Percentiles rank a stretch among this genome's conserved stretches.
These are phyloP conservation scores for Heliangelus exortis DNA, from an alignment of 2,797 vertebrate genomes.

Conservation along the genomic window DNA sequence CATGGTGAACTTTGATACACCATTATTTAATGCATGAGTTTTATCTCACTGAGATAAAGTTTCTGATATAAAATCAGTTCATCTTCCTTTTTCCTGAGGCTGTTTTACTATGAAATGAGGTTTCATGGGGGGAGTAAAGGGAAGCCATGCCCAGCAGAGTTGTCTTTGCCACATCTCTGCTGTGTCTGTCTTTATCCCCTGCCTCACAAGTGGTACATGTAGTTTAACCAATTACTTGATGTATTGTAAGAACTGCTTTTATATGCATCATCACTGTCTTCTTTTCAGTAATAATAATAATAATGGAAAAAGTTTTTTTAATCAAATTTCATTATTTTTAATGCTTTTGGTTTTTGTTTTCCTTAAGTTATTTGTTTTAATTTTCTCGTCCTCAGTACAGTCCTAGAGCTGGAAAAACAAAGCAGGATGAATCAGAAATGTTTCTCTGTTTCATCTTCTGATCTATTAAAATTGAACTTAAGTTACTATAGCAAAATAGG, in stretches of 20 bases:
- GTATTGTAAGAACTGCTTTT: not conserved
- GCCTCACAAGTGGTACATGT: not conserved
- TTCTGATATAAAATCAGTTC: slow-evolving; percentile 4
- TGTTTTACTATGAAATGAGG: not conserved
- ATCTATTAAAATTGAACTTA: not conserved
- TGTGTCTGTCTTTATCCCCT: not conserved
- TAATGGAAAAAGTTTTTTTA: not conserved
- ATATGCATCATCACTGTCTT: not conserved
- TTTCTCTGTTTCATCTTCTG: not conserved
- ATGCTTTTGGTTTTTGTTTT: not conserved
- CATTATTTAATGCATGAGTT: not conserved
- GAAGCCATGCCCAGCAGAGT: not conserved
- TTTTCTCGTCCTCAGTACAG: not conserved
- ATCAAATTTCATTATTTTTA: not conserved
- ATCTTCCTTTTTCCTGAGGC: not conserved
- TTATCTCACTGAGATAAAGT: slow-evolving; percentile 3
- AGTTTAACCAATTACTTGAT: not conserved
- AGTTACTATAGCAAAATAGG: not conserved
- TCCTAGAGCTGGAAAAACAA: not conserved
- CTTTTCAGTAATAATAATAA: not conserved
- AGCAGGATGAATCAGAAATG: not conserved
- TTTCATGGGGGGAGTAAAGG: not conserved
- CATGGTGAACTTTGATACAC: not conserved
- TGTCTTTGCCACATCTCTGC: not conserved
- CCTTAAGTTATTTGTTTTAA: not conserved